These are phyloP conservation scores for Grantiella picta DNA, from an alignment of 2,113 vertebrate genomes.

Conservation along the genomic window DNA sequence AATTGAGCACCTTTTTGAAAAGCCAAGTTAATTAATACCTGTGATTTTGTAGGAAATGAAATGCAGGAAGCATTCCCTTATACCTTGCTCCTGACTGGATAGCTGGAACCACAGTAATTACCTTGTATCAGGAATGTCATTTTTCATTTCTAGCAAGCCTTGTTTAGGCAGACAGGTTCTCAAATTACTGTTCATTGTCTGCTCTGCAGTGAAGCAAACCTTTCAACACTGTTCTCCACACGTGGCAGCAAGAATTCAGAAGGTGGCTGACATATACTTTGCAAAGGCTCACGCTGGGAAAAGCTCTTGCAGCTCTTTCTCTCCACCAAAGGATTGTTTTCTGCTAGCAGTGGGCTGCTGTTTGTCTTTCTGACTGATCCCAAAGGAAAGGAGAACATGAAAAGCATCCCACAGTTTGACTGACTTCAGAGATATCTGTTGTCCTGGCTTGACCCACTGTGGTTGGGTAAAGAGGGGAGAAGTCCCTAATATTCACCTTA, in stretches of 20 bases:
- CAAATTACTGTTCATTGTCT: conserved; percentile 27
- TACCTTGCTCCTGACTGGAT: not conserved
- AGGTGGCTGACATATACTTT: not conserved
- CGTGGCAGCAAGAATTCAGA: not conserved
- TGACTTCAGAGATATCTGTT: not conserved
- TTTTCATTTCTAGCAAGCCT: conserved; percentile 46
- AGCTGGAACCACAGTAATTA: conserved; percentile 25
- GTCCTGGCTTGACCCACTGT: not conserved
- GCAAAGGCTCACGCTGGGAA: not conserved
- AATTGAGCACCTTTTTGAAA: not conserved
- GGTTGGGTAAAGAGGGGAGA: not conserved
- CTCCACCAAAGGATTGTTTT: not conserved
- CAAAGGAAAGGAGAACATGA: not conserved
- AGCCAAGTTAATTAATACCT: conserved; percentile 47
- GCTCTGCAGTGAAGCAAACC: not conserved
- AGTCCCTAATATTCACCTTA: not conserved
- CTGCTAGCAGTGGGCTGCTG: not conserved
- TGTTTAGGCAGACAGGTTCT: conserved; percentile 12
- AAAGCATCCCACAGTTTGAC: not conserved
- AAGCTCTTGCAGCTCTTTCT: not conserved
- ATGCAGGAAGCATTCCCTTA: not conserved
- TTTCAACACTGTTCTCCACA: not conserved
- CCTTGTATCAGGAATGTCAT: conserved; percentile 15
- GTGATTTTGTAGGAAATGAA: conserved; percentile 31
- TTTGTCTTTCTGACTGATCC: not conserved